phyloP scores from a whole-genome alignment of 2,888 invertebrate genomes.

The Melieria picta region DNA sequence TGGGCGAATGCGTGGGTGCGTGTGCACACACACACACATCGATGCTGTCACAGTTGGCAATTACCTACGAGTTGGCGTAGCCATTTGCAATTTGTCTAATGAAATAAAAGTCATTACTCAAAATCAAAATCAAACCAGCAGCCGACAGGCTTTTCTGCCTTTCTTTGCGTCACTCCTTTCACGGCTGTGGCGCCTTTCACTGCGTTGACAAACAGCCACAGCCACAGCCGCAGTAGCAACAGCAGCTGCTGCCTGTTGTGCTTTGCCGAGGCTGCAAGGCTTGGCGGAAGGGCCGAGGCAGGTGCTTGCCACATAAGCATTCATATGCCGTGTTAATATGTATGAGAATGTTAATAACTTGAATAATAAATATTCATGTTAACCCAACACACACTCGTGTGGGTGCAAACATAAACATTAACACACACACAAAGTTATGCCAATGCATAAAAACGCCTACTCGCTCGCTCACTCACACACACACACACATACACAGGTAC shows the following conservation, averaged over 20 bases:
- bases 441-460: background rate
- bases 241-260: too few species aligned
- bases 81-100: slow-evolving; percentile 28
- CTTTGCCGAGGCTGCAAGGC: background rate
- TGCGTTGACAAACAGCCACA: slow-evolving; percentile 1
- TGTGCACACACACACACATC: background rate
- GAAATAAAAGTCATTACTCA: slow-evolving; percentile 24
- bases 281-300: slow-evolving; percentile 16
- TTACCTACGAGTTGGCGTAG: background rate
- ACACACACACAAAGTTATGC: background rate
- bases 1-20: background rate
- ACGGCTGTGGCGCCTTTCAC: slow-evolving; percentile 1
- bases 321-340: slow-evolving; percentile 10
- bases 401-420: background rate
- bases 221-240: background rate
- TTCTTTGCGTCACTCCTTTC: background rate
- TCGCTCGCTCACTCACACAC: background rate
- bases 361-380: slow-evolving; percentile 15
- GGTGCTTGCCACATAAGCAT: slow-evolving; percentile 6
- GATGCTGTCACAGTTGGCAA: background rate
- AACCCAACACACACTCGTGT: background rate
- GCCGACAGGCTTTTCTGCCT: slow-evolving; percentile 10
- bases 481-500: background rate
- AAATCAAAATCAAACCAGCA: slow-evolving; percentile 23
- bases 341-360: background rate